These are phyloP conservation scores for Triplophysa dalaica DNA, from an alignment of 2,113 vertebrate species.

Conservation along the genomic window DNA sequence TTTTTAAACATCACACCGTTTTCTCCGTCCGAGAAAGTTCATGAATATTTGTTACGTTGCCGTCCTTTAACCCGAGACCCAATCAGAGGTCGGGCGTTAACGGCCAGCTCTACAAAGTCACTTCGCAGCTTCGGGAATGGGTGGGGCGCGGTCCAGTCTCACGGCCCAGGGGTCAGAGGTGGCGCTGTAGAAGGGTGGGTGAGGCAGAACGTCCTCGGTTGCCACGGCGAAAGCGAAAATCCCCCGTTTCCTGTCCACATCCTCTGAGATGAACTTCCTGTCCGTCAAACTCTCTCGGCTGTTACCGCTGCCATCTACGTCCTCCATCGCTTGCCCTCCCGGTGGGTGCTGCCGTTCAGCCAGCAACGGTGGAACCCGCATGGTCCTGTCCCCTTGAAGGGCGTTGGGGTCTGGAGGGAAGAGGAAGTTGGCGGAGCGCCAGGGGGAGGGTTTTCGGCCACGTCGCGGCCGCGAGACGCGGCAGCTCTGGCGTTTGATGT, in stretches of 20 bases:
- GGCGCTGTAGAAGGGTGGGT: conserved; percentile 82
- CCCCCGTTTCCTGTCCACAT: conserved; percentile 85
- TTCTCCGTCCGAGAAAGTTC: background rate
- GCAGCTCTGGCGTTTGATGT: conserved; percentile 97
- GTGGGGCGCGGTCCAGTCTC: conserved; percentile 79
- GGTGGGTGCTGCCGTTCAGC: conserved; percentile 72
- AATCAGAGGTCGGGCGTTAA: background rate
- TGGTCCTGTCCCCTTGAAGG: conserved; percentile 73
- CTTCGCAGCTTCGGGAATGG: conserved; percentile 86
- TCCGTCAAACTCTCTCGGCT: conserved; percentile 80
- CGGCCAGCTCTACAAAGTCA: conserved; percentile 61
- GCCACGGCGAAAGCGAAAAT: conserved; percentile 88
- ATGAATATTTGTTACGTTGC: background rate
- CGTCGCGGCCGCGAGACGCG: conserved; percentile 84
- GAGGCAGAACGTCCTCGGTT: conserved; percentile 81
- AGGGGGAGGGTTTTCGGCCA: conserved; percentile 85
- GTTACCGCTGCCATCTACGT: conserved; percentile 68
- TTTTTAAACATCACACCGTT: conserved; percentile 24
- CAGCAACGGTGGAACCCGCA: conserved; percentile 61
- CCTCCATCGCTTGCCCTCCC: conserved; percentile 69
- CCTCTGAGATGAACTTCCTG: conserved; percentile 72
- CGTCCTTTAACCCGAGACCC: background rate
- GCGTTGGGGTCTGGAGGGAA: conserved; percentile 66
- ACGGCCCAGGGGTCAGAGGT: conserved; percentile 88
- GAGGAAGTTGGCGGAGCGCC: conserved; percentile 84